Evolutionary conservation across 2,113 vertebrate species (phyloP), one percentile per base, ranked within the genome.

Genomic region (Zosterops japonicus): DNA sequence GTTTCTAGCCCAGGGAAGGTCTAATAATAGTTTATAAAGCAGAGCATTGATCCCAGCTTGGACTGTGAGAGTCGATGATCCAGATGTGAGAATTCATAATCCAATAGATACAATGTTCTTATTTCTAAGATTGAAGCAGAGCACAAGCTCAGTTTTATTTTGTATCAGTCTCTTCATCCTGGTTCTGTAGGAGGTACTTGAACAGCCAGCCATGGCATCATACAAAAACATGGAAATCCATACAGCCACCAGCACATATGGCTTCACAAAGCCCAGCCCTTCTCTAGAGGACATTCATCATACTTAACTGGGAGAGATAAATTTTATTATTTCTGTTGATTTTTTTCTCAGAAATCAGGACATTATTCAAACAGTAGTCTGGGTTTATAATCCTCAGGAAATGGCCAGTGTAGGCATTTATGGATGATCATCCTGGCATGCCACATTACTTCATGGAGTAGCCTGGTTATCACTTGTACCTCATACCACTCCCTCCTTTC

Each of bases 311-410:
- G 50, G 25, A 77, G n/a, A 87, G 76, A 87, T 20, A 82, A 50
- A 84, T 39, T 24, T 53, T 20, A 78, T 83, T 89, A 33, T 19
- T 84, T 52, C 44, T 83, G 46, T 12, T 56, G 5, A 17, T 29
- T 50, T 78, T 78, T 88, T 75, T 39, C 4, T 0, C 5, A 1
- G 81, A 84, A 78, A 39, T 20, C 41, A 71, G 46, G 69, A 21
- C 0, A 7, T 75, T 28, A 29, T 36, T 89, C 69, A 64, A 92
- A 47, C 31, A 84, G 60, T 20, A 78, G 93, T 49, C 93, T 89
- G 77, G 64, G 36, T 72, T 89, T 71, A 14, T 64, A 91, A 89
- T 87, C 74, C 61, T 60, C 61, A 69, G 89, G 64, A 95, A 94
- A 84, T 19, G 56, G 60, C 60, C 71, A 75, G 47, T 64, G 39